These are phyloP conservation scores for Glyptemys insculpta DNA, from an alignment of 2,797 vertebrate species.

Conservation along the genomic window DNA sequence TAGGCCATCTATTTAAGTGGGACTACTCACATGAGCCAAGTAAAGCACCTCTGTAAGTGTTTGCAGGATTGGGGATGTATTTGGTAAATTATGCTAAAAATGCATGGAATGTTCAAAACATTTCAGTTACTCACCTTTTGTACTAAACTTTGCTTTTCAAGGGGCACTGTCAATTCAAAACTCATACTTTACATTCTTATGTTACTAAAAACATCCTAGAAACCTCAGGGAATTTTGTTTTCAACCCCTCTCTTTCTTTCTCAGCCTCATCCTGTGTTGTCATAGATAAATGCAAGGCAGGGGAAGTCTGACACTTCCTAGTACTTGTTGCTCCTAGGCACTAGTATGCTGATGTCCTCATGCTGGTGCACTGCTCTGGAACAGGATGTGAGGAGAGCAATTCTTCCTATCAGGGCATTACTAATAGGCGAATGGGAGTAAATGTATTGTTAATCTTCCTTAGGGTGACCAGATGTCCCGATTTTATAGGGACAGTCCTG, in stretches of 20 bases:
- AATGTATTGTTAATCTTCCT: background rate
- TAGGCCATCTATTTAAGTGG: background rate
- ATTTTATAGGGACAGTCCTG: too few relatives aligned
- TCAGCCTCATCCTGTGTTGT: background rate
- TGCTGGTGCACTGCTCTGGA: background rate
- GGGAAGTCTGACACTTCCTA: background rate
- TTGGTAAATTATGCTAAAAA: background rate
- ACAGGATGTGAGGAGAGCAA: background rate
- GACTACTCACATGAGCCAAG: background rate
- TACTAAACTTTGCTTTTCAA: background rate
- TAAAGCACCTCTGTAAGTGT: background rate
- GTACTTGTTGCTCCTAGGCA: background rate
- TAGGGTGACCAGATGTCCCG: too few relatives aligned
- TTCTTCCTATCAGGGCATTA: background rate
- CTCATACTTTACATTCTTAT: background rate
- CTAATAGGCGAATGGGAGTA: accelerated
- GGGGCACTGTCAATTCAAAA: background rate
- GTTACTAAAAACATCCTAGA: background rate
- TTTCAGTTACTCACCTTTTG: background rate
- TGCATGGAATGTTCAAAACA: background rate
- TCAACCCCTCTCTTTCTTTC: background rate
- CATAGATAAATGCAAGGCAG: background rate
- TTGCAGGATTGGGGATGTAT: background rate
- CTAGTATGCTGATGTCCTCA: background rate
- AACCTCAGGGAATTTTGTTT: background rate